phyloP scores from a whole-genome alignment of 2,797 vertebrate species.

The Sorex maritimensis region DNA sequence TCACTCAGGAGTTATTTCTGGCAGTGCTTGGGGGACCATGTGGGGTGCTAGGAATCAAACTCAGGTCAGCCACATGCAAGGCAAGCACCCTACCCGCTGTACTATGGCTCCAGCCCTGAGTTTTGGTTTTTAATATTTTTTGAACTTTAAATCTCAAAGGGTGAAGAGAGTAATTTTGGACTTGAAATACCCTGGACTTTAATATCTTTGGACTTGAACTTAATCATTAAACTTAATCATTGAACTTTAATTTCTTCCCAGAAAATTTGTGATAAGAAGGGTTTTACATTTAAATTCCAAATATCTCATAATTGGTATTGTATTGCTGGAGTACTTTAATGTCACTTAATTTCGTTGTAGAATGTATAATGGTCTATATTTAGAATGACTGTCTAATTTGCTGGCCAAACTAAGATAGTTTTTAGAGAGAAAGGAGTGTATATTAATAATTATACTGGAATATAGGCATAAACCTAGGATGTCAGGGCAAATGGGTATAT shows the following conservation, averaged over 20 bases:
- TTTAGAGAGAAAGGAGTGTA: conserved; percentile 9
- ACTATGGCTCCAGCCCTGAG: not conserved
- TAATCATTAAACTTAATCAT: conserved; percentile 53
- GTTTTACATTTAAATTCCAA: conserved; percentile 37
- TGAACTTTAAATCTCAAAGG: conserved; percentile 57
- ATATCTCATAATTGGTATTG: conserved; percentile 61
- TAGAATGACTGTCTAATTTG: conserved; percentile 53
- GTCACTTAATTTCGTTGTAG: conserved; percentile 55
- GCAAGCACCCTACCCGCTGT: no score
- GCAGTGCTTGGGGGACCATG: no score
- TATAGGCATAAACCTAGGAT: not conserved
- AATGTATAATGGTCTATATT: conserved; percentile 38
- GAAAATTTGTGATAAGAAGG: conserved; percentile 66
- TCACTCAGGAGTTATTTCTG: no score
- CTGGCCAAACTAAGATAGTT: not conserved
- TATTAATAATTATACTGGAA: not conserved
- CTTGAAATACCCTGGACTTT: conserved; percentile 37
- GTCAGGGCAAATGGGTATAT: not conserved
- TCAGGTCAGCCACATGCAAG: no score
- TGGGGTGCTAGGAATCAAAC: no score
- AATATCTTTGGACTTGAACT: conserved; percentile 66
- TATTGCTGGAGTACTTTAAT: conserved; percentile 52
- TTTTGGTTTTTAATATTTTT: conserved; percentile 62
- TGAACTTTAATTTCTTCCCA: conserved; percentile 65
- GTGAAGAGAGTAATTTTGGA: conserved; percentile 54